Evolutionary conservation across 2,888 invertebrate genomes (phyloP).

Genomic region (Andrena dorsata): DNA sequence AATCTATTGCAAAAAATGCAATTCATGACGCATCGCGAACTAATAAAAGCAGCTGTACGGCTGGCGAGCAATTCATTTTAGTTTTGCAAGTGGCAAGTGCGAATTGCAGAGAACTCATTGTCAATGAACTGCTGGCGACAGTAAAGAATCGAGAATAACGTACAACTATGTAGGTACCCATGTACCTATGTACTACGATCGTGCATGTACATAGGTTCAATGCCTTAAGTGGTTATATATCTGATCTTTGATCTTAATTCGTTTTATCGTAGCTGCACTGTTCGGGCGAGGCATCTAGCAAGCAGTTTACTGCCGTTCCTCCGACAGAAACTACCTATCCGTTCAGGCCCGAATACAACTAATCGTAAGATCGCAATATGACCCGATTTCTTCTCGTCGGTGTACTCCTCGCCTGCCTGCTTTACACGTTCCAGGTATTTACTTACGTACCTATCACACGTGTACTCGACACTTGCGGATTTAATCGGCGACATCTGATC

Average conservation of each 20-base stretch:
- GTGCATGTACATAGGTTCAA: background rate
- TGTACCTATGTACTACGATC: background rate
- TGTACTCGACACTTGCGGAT: background rate
- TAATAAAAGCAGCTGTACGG: slow-evolving; percentile 11
- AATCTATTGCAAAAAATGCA: slow-evolving; percentile 11
- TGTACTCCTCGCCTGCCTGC: slow-evolving; percentile 65
- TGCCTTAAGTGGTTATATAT: slow-evolving; percentile 42
- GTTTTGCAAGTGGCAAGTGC: background rate
- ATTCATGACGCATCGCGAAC: slow-evolving; percentile 20
- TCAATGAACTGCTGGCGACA: background rate
- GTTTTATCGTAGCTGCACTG: slow-evolving; percentile 43
- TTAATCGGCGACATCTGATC: no score
- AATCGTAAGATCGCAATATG: slow-evolving; percentile 62
- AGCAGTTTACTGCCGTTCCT: slow-evolving; percentile 41
- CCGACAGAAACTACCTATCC: slow-evolving; percentile 24
- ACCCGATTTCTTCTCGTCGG: slow-evolving; percentile 67
- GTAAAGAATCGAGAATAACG: slow-evolving; percentile 26
- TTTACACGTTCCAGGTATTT: slow-evolving; percentile 73
- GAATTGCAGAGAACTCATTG: background rate
- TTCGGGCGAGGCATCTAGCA: slow-evolving; percentile 17
- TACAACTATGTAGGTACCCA: background rate
- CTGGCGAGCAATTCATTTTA: slow-evolving; percentile 9
- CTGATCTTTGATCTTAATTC: slow-evolving; percentile 65
- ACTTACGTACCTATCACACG: background rate
- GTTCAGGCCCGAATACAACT: background rate